A percentile compares a stretch with the other conserved stretches of the same genome.
These are phyloP conservation scores for Ariolimax columbianus DNA, from an alignment of 2,888 invertebrate genomes.

Conservation along the genomic window DNA sequence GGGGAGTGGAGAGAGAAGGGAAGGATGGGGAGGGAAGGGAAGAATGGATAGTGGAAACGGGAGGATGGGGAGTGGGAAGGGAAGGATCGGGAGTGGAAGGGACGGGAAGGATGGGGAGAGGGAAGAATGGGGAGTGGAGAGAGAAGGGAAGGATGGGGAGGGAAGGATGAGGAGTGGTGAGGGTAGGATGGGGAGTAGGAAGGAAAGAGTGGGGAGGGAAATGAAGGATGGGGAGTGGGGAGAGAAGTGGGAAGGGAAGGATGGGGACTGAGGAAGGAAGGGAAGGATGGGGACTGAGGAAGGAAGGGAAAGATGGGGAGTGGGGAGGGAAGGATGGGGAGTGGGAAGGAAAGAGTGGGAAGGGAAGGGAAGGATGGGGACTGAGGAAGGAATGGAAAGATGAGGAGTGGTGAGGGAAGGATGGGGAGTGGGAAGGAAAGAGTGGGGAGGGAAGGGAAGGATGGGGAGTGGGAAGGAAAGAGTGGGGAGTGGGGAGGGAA, in stretches of 20 bases:
- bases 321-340: background rate
- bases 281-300: too few species aligned
- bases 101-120: background rate
- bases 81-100: background rate
- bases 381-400: background rate
- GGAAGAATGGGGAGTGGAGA: background rate
- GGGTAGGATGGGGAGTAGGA: background rate
- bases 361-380: background rate
- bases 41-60: background rate
- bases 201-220: background rate
- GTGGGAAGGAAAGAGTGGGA: background rate
- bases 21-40: background rate
- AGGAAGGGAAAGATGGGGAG: background rate
- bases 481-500: background rate
- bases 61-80: background rate
- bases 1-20: background rate
- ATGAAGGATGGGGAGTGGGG: background rate
- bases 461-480: background rate
- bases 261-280: too few species aligned
- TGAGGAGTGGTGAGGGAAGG: background rate
- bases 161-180: background rate
- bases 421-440: background rate
- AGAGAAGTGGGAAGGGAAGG: background rate
- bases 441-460: background rate
- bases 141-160: background rate